Evolutionary conservation across 2,797 vertebrate genomes (phyloP), one percentile per base, ranked within the genome.

Genomic region (Mastacembelus armatus): DNA sequence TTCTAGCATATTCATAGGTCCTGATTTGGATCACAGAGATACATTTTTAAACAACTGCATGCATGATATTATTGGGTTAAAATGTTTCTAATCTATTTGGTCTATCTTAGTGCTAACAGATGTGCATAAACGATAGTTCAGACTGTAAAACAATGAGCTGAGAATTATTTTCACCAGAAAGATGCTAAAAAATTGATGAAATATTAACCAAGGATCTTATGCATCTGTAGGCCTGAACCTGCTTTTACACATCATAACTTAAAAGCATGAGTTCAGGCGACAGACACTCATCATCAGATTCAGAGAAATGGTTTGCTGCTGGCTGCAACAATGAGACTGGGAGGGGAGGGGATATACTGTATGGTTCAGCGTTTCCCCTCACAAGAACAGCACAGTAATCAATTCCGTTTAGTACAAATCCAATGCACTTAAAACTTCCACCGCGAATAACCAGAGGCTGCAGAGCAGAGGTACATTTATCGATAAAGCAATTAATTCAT

Each of bases 381-480:
- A 71, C 85, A 85, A 86, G 85, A 89, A 86, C 84, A 88, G 88
- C 91, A 85, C 72, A 71, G 88, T 83, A 91, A 93, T 93, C 90
- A 90, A 93, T 92, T 92, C 85, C 73, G 74, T 91, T 93, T 91
- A 92, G 87, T 87, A 89, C 80, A 88, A 92, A 93, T 91, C 89
- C 89, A 92, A 93, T 93, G 89, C 92, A 91, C 92, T 94, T 93
- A 91, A n/a, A 92, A 93, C 91, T 86, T 94, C 85, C 80, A 85
- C 83, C 68, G 77, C 80, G 74, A 92, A 89, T 90, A 91, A 91
- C 88, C 89, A 88, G 81, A 77, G 77, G 82, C 90, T 92, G 90
- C 90, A 86, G 83, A 86, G 81, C 76, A 87, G 85, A 90, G 88
- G 87, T 88, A 79, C 90, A 83, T 91, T 91, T 92, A 91, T 93